Conservation (phyloP, 2,888 invertebrate genomes). For the Copidosoma aretas region DNA sequence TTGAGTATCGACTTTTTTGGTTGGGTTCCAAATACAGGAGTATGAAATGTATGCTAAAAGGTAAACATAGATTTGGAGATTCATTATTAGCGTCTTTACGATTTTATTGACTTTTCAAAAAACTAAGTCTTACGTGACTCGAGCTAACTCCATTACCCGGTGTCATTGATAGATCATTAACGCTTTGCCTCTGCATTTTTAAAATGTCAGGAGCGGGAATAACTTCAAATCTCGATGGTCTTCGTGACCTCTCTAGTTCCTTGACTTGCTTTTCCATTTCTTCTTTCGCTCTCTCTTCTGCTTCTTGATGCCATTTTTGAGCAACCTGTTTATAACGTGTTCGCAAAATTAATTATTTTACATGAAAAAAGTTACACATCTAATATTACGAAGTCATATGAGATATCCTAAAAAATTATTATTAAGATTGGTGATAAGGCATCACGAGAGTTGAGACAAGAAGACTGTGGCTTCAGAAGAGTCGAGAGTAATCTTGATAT, state of each 20-base stretch:
- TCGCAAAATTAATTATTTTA: too few relatives aligned
- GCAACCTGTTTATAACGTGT: slow-evolving; percentile 66
- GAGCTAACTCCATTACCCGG: slow-evolving; percentile 60
- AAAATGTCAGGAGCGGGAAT: slow-evolving; percentile 85
- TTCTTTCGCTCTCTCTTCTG: slow-evolving; percentile 67
- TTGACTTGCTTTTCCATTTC: slow-evolving; percentile 67
- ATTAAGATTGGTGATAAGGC: too few relatives aligned
- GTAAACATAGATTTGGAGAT: not conserved
- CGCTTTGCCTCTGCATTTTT: slow-evolving; percentile 67
- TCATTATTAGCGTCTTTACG: not conserved
- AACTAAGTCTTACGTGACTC: slow-evolving; percentile 51
- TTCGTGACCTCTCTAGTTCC: slow-evolving; percentile 66
- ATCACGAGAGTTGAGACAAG: too few relatives aligned
- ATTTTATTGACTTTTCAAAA: not conserved
- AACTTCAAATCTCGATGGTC: slow-evolving; percentile 80
- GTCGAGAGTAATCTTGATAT: too few relatives aligned
- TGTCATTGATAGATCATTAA: slow-evolving; percentile 65
- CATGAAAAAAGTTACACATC: too few relatives aligned
- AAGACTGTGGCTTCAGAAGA: too few relatives aligned
- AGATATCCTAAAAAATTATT: too few relatives aligned
- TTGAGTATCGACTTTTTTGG: slow-evolving; percentile 90
- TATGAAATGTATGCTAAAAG: slow-evolving; percentile 62
- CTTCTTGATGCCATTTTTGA: slow-evolving; percentile 79
- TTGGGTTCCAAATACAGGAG: slow-evolving; percentile 64
- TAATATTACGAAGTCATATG: too few relatives aligned